Evolutionary conservation across 1,140 invertebrate species (phyloP).

Genomic region (Phymorhynchus buccinoides): DNA sequence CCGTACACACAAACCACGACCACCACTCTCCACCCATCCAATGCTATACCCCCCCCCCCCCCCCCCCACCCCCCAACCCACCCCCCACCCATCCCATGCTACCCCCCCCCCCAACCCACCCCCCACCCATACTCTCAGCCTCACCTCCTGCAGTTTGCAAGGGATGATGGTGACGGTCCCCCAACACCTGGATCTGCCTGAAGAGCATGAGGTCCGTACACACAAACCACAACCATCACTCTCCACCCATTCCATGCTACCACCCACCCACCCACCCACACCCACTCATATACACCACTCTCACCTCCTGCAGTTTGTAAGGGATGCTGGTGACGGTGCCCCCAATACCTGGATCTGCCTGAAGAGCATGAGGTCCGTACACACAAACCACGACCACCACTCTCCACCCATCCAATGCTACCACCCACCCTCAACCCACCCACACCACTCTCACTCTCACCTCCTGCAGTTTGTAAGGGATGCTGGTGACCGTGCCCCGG

Average conservation of each 20-base stretch:
- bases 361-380: conserved; percentile 83
- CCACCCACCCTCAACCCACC: background rate
- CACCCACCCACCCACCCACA: too few species aligned
- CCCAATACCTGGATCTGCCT: conserved; percentile 93
- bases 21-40: background rate
- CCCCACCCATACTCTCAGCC: too few species aligned
- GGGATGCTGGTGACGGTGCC: conserved; percentile 95
- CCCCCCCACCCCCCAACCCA: too few species aligned
- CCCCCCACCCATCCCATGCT: too few species aligned
- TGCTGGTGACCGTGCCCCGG: conserved; percentile 94
- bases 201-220: conserved; percentile 86
- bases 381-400: background rate
- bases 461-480: conserved; percentile 91
- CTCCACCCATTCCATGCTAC: too few species aligned
- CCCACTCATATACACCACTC: too few species aligned
- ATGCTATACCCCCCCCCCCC: too few species aligned
- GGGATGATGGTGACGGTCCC: conserved; percentile 97
- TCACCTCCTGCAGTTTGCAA: conserved; percentile 89
- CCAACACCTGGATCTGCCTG: conserved; percentile 93
- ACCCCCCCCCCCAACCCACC: background rate
- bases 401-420: background rate
- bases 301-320: too few species aligned
- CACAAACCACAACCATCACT: too few species aligned
- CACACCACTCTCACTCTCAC: conserved; percentile 72
- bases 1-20: conserved; percentile 56